phyloP scores from a whole-genome alignment of 2,113 vertebrate species.

The Aleadryas rufinucha region DNA sequence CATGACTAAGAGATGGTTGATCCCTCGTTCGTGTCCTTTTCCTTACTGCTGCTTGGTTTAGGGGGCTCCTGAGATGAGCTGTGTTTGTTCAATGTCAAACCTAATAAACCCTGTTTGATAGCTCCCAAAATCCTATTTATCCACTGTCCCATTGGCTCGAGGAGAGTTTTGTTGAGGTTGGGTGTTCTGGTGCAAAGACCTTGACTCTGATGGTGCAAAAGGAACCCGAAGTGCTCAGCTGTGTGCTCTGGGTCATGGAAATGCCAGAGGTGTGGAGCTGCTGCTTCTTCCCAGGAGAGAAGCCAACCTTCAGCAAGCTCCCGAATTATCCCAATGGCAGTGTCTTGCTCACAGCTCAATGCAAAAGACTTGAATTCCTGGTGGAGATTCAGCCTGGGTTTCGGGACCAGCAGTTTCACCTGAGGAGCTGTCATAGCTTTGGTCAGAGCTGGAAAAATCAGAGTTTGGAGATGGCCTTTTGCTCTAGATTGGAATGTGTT shows the following conservation, averaged over 20 bases:
- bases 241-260: not conserved
- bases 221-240: not conserved
- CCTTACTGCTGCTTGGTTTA: not conserved
- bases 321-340: not conserved
- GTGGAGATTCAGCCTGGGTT: not conserved
- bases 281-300: not conserved
- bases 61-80: not conserved
- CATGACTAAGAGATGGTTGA: not conserved
- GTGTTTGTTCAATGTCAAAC: not conserved
- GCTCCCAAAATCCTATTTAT: not conserved
- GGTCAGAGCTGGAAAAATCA: not conserved
- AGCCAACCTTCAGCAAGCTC: not conserved
- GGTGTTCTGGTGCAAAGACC: not conserved
- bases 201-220: not conserved
- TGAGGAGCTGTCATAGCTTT: not conserved
- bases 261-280: not conserved
- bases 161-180: not conserved
- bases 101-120: not conserved
- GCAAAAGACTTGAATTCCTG: not conserved
- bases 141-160: accelerated
- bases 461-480: not conserved
- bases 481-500: not conserved
- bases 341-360: not conserved
- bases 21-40: not conserved
- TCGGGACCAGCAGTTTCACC: not conserved